phyloP scores from a whole-genome alignment of 2,797 vertebrate genomes.

The Gobio occitaniae region DNA sequence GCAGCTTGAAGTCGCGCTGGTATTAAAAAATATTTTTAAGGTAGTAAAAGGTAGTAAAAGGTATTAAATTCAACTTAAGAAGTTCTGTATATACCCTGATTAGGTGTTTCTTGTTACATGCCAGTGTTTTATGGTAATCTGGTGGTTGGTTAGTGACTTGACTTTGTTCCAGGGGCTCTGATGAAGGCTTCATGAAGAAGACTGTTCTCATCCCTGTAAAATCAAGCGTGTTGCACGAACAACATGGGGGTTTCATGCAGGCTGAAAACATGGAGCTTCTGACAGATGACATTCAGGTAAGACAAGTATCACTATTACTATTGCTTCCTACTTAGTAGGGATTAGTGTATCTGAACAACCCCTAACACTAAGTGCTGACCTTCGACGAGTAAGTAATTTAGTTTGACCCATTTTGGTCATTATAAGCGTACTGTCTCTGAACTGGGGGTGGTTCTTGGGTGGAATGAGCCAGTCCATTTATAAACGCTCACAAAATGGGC shows the following conservation, averaged over 20 bases:
- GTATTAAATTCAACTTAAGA: no score
- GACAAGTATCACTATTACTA: neutral
- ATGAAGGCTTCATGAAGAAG: slow-evolving; percentile 85
- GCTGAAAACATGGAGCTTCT: neutral
- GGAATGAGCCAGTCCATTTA: neutral
- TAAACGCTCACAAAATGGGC: neutral
- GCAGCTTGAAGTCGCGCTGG: no score
- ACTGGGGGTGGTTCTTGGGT: neutral
- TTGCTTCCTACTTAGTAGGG: neutral
- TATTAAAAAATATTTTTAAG: no score
- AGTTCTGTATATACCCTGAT: no score
- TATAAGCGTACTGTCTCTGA: neutral
- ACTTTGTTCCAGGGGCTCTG: slow-evolving; percentile 65
- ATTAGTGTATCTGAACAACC: neutral
- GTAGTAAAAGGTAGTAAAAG: no score
- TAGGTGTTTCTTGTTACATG: neutral
- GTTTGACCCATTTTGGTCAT: neutral
- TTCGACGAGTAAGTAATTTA: neutral
- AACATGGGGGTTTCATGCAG: neutral
- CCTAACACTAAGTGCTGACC: neutral
- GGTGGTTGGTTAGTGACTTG: neutral
- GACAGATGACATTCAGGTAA: slow-evolving; percentile 23
- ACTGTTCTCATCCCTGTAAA: slow-evolving; percentile 72
- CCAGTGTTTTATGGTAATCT: slow-evolving; percentile 3
- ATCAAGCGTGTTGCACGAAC: neutral